Percentiles rank a stretch among this genome's conserved stretches.
Conservation (phyloP, 2,797 vertebrate species). For the Typhlichthys subterraneus region DNA sequence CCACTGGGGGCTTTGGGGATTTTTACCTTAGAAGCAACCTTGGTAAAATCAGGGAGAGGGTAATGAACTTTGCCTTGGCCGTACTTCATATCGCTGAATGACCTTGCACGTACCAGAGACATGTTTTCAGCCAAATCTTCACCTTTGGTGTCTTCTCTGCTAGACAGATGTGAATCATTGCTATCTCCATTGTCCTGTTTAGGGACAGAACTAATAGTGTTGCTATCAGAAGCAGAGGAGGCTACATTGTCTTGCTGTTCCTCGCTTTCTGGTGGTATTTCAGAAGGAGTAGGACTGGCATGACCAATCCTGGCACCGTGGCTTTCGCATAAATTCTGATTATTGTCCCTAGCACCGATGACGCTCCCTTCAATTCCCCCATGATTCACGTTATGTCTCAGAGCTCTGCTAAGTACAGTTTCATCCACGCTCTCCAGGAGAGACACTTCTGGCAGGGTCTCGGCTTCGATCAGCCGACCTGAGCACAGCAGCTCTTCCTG, state of each 20-base stretch:
- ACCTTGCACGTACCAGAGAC: constrained; percentile 61
- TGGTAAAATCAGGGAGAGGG: constrained; percentile 77
- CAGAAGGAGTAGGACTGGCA: constrained; percentile 10
- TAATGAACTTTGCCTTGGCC: constrained; percentile 79
- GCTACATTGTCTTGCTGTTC: constrained; percentile 10
- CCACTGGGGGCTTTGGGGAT: constrained; percentile 70
- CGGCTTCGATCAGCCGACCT: constrained; percentile 77
- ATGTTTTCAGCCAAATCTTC: constrained; percentile 23
- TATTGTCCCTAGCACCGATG: constrained; percentile 3
- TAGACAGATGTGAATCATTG: constrained; percentile 1
- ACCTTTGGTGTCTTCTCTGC: constrained; percentile 12
- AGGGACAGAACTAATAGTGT: constrained; percentile 12
- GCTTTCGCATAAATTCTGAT: constrained; percentile 12
- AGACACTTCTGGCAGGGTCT: constrained; percentile 86
- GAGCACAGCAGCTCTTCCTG: constrained; percentile 69
- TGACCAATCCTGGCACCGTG: constrained; percentile 3
- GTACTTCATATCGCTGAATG: constrained; percentile 72
- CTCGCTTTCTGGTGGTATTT: constrained; percentile 17
- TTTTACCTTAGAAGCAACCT: constrained; percentile 78
- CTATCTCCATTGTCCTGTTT: constrained; percentile 18
- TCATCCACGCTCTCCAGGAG: constrained; percentile 80
- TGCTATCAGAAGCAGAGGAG: constrained; percentile 23
- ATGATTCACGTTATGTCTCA: constrained; percentile 14
- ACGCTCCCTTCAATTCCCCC: constrained; percentile 11
- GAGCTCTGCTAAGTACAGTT: constrained; percentile 50